These are phyloP conservation scores for Hestina assimilis DNA, from an alignment of 1,140 invertebrate species.

Conservation along the genomic window DNA sequence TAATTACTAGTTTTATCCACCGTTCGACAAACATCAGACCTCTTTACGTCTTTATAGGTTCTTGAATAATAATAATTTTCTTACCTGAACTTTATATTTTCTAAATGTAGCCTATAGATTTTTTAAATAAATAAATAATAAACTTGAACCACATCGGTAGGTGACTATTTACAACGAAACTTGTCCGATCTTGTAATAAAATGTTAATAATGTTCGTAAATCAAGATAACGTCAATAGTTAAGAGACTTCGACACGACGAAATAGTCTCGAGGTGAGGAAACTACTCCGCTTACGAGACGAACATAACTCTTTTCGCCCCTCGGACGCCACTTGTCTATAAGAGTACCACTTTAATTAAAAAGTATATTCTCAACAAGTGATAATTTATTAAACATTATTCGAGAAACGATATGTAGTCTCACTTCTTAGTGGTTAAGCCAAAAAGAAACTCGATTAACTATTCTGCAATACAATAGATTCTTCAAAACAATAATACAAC, in stretches of 20 bases:
- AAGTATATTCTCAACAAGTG: not conserved
- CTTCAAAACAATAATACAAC: too few species aligned
- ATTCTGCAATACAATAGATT: too few species aligned
- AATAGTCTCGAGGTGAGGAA: slow-evolving; percentile 59
- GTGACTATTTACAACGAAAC: slow-evolving; percentile 28
- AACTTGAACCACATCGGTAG: slow-evolving; percentile 10
- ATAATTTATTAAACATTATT: too few species aligned
- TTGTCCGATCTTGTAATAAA: slow-evolving; percentile 54
- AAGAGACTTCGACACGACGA: slow-evolving; percentile 60
- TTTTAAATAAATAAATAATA: slow-evolving; percentile 3
- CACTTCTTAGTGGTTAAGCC: too few species aligned
- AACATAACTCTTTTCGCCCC: slow-evolving; percentile 48
- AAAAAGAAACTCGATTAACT: too few species aligned
- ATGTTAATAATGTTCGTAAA: slow-evolving; percentile 73
- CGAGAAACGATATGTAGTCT: too few species aligned
- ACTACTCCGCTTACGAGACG: slow-evolving; percentile 46
- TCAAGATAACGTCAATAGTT: slow-evolving; percentile 74
- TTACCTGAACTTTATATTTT: too few species aligned
- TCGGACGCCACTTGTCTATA: not conserved
- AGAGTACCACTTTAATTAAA: slow-evolving; percentile 11
- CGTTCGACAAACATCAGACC: too few species aligned
- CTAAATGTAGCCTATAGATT: not conserved
- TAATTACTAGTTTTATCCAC: too few species aligned
- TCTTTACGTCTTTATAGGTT: too few species aligned
- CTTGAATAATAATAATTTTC: too few species aligned